phyloP scores from a whole-genome alignment of 1,140 invertebrate species.

The Eupristina koningsbergeri region DNA sequence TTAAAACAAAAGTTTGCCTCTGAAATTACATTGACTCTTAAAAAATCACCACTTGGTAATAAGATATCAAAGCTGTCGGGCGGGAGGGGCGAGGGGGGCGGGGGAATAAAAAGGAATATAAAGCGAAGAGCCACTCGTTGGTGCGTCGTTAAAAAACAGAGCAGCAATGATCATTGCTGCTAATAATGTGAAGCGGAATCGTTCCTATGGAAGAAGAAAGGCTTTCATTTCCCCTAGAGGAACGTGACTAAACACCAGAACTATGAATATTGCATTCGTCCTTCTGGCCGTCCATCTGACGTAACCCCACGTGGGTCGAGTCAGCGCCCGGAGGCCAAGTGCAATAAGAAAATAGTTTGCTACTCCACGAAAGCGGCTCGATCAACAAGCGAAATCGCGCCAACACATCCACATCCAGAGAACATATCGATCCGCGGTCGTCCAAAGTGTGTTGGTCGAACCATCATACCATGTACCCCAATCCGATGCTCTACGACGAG shows the following conservation, averaged over 20 bases:
- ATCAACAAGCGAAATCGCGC: slow-evolving; percentile 34
- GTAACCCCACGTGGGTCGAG: not conserved
- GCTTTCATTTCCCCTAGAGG: slow-evolving; percentile 1
- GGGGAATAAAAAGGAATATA: not conserved
- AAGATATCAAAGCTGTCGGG: not conserved
- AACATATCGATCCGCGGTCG: slow-evolving; percentile 38
- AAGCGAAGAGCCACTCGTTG: not conserved
- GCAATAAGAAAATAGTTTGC: slow-evolving; percentile 40
- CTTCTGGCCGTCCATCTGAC: slow-evolving; percentile 26
- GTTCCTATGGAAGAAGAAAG: slow-evolving; percentile 1
- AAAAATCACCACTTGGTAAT: not conserved
- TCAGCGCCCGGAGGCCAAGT: slow-evolving; percentile 13
- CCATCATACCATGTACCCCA: slow-evolving; percentile 4
- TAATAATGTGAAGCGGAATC: slow-evolving; percentile 24
- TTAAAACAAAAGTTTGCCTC: too few relatives aligned
- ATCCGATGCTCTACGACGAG: not conserved
- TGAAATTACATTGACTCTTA: not conserved
- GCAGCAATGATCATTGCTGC: not conserved
- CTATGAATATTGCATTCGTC: slow-evolving; percentile 43
- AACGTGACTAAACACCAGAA: slow-evolving; percentile 39
- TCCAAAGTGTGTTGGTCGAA: slow-evolving; percentile 2
- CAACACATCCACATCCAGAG: not conserved
- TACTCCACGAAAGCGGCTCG: slow-evolving; percentile 14
- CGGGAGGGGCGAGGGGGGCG: too few relatives aligned
- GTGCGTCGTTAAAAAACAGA: not conserved